Conservation (phyloP, 1,140 invertebrate genomes). For the Epicauta chinensis region DNA sequence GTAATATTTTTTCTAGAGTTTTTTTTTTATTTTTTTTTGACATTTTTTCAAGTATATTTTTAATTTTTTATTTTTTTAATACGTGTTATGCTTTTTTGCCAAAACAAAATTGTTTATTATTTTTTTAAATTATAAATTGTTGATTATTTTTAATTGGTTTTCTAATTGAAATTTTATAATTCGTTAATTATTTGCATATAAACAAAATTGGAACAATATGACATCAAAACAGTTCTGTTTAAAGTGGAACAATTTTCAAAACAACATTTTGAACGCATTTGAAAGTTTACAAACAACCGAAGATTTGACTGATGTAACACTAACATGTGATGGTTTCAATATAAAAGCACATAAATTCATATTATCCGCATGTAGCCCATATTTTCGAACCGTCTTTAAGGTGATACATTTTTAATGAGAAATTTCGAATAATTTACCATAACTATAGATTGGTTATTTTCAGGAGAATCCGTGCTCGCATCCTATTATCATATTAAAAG, state of each 20-base stretch:
- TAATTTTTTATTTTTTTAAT: constrained; percentile 16
- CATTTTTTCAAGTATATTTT: constrained; percentile 13
- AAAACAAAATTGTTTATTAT: too few species aligned
- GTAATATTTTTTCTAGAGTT: constrained; percentile 8
- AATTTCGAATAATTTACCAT: constrained; percentile 1
- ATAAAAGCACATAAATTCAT: constrained; percentile 49
- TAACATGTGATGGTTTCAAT: constrained; percentile 52
- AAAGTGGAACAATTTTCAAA: constrained; percentile 59
- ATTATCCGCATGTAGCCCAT: constrained; percentile 48
- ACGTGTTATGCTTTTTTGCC: constrained; percentile 15
- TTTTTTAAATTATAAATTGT: too few species aligned
- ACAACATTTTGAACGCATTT: constrained; percentile 50
- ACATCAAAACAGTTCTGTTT: constrained; percentile 51
- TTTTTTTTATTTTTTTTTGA: constrained; percentile 17
- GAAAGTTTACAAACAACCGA: constrained; percentile 49
- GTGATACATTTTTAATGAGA: constrained; percentile 26
- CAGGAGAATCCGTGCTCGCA: constrained; percentile 77
- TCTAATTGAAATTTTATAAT: background rate
- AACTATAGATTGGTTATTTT: constrained; percentile 19
- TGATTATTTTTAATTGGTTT: too few species aligned
- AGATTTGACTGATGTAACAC: constrained; percentile 56
- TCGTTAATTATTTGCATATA: constrained; percentile 11
- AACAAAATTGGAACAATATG: constrained; percentile 25
- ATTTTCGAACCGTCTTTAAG: constrained; percentile 46
- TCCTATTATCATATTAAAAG: constrained; percentile 73